Evolutionary conservation across 2,888 invertebrate genomes (phyloP).

Genomic region (Parnassius smintheus): DNA sequence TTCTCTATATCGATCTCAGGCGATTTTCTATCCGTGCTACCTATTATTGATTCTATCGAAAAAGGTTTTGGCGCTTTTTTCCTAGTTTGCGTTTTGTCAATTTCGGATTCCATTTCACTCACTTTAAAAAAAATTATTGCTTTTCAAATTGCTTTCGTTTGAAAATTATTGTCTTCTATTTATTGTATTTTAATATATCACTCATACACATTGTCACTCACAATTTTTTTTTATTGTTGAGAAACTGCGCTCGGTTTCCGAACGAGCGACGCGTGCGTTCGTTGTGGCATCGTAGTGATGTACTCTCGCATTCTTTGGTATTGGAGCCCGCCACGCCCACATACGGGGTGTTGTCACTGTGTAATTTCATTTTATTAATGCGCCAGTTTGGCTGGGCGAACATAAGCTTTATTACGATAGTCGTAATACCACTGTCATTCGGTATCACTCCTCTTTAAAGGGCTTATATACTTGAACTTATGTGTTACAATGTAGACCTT

Average conservation of each 20-base stretch:
- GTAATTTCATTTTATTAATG: conserved; percentile 71
- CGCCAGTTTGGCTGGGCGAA: conserved; percentile 53
- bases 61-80: conserved; percentile 81
- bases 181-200: conserved; percentile 19
- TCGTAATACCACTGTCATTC: conserved; percentile 56
- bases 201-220: conserved; percentile 17
- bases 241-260: conserved; percentile 30
- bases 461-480: conserved; percentile 1
- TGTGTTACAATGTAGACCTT: conserved; percentile 33
- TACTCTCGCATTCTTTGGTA: conserved; percentile 50
- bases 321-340: conserved; percentile 63
- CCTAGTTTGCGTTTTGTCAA: conserved; percentile 56
- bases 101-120: conserved; percentile 59
- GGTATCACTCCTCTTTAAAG: conserved; percentile 6
- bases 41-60: conserved; percentile 83
- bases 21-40: conserved; percentile 63
- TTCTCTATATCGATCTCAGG: conserved; percentile 75
- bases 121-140: conserved; percentile 25
- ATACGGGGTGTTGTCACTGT: conserved; percentile 71
- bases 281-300: conserved; percentile 49
- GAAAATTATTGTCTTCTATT: conserved; percentile 3
- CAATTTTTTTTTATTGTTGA: conserved; percentile 18
- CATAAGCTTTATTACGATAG: conserved; percentile 66
- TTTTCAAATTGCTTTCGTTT: conserved; percentile 18
- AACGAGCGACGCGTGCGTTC: conserved; percentile 50